Conservation (phyloP, 1,140 invertebrate genomes). For the Hylaeus volcanicus region DNA sequence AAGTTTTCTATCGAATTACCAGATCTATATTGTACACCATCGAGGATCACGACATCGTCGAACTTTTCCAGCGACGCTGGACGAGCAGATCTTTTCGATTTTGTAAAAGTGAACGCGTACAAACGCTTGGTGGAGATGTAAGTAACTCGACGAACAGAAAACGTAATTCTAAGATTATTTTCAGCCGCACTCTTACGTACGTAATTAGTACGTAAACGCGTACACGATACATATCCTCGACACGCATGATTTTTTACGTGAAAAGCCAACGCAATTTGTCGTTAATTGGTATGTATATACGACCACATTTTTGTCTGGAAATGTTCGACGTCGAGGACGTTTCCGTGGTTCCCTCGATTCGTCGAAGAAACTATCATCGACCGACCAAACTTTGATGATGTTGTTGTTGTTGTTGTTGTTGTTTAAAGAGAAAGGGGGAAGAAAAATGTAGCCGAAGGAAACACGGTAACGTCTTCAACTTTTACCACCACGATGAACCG, state of each 20-base stretch:
- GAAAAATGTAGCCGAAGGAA: background rate
- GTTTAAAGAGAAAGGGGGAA: background rate
- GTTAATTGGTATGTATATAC: conserved; percentile 9
- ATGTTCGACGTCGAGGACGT: conserved; percentile 18
- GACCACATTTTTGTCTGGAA: conserved; percentile 11
- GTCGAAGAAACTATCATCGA: background rate
- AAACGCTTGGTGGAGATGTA: background rate
- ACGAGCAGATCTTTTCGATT: background rate
- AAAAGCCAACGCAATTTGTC: background rate
- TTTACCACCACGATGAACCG: background rate
- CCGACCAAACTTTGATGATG: conserved; percentile 21
- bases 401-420: too few relatives aligned
- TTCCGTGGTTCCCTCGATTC: background rate
- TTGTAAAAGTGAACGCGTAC: background rate
- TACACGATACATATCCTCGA: conserved; percentile 34
- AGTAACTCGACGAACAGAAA: background rate
- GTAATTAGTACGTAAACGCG: conserved; percentile 13
- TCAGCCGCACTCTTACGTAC: conserved; percentile 4
- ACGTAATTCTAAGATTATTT: conserved; percentile 19
- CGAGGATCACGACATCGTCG: conserved; percentile 20
- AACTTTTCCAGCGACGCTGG: conserved; percentile 47
- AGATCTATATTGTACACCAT: background rate
- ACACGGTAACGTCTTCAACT: background rate
- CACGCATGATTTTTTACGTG: conserved; percentile 18
- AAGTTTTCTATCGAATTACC: conserved; percentile 44